Base-by-base conservation (phyloP, 2,888 invertebrate species). In the Tenthredo notha region DNA sequence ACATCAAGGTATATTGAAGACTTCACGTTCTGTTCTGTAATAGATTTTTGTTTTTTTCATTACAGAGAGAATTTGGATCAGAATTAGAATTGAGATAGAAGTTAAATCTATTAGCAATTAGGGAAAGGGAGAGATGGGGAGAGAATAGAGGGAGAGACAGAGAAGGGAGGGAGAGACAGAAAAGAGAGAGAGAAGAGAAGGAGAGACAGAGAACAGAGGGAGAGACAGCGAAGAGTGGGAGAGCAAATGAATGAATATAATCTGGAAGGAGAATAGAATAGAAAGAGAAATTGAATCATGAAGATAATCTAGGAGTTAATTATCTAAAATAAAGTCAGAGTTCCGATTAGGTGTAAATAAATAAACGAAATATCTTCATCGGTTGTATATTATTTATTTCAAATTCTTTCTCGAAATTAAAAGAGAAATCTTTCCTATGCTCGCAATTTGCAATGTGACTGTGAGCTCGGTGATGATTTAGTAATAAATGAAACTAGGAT, bases 1-100 rank as follows among this genome's bases (percentile, higher is more conserved):
- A 90, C 92, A 93, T 93, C 91, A 91, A 92, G 91, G 88, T 84
- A 89, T 89, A 91, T 90, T 91, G 40, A 43, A 50, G 65, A 72
- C 87, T 65, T 80, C 37, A 80, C 61, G 37, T 67, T 29, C 18
- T 80, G 3, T 80, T 37, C 80, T 61, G 80, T 40, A 40, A 80
- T 47, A 3, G 12, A n/a, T n/a, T 74, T 25, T n/a, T 4, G 2
- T 33, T 33, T 33, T 4, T 37, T 43, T 43, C 4, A 54, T 50
- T 50, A 5, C 0, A n/a, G 1, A 54, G 7, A 54, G 10, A 54
- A 54, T n/a, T n/a, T 54, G 10, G 10, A 25, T 61, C 12, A 4
- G 25, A 21, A 61, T 61, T 4, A 61, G 10, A 25, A 61, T 61
- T 25, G 3, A 25, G 61, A 25, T 61, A 25, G 61, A 61, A 21